Percentiles rank a stretch among this genome's conserved stretches.
Evolutionary conservation across 1,140 invertebrate genomes (phyloP).

Genomic region (Drosophila mayri): DNA sequence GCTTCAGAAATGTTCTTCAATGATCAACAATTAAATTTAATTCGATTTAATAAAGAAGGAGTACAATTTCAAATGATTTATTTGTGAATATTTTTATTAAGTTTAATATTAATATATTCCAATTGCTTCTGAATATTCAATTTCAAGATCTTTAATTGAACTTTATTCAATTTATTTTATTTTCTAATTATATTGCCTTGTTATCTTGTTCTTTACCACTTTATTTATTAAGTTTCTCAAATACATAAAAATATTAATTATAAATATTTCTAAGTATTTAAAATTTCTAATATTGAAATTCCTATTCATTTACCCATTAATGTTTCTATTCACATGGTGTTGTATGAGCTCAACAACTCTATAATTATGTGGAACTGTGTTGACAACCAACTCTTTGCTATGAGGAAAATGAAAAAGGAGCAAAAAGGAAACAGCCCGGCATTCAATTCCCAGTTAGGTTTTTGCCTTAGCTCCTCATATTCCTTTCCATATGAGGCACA

Average conservation of each 20-base stretch:
- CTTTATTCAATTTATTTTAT: too few species aligned
- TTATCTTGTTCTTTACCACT: not conserved
- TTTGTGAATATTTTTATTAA: too few species aligned
- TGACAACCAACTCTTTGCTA: conserved; percentile 61
- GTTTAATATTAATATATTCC: too few species aligned
- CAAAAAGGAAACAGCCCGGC: conserved; percentile 1
- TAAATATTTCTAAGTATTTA: not conserved
- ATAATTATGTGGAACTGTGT: conserved; percentile 68
- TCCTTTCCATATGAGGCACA: conserved; percentile 3
- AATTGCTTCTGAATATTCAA: too few species aligned
- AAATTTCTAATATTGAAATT: too few species aligned
- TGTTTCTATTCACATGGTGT: conserved; percentile 28
- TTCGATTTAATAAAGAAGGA: too few species aligned
- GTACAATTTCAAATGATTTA: too few species aligned
- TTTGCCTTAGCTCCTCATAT: conserved; percentile 13
- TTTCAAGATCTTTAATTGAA: too few species aligned
- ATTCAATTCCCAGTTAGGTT: conserved; percentile 28
- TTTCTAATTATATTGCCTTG: too few species aligned
- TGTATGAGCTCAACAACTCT: conserved; percentile 45
- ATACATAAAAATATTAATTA: not conserved
- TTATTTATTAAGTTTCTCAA: not conserved
- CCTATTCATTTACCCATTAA: not conserved
- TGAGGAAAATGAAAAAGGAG: not conserved
- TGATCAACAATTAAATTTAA: too few species aligned
- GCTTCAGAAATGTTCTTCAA: too few species aligned